Percentiles rank a stretch among this genome's conserved stretches.
phyloP scores from a whole-genome alignment of 2,113 vertebrate genomes.

The Lepus americanus region DNA sequence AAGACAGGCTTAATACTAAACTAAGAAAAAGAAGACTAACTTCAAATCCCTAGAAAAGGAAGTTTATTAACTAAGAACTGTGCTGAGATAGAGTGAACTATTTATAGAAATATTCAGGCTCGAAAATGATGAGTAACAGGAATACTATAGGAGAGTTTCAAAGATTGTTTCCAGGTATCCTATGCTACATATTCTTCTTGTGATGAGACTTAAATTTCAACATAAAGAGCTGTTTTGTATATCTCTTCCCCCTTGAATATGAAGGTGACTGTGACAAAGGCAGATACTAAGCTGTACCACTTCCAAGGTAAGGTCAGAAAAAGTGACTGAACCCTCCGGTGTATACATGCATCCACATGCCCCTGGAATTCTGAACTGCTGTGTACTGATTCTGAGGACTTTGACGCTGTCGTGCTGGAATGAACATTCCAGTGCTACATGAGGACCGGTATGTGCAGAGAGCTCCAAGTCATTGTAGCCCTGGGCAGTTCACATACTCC shows the following conservation, averaged over 20 bases:
- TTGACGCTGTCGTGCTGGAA: background rate
- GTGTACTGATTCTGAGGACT: background rate
- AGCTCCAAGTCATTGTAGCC: background rate
- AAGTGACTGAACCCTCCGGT: background rate
- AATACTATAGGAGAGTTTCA: background rate
- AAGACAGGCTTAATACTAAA: background rate
- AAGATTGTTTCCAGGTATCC: background rate
- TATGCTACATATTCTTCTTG: background rate
- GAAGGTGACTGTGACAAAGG: background rate
- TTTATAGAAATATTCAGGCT: background rate
- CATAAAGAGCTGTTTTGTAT: background rate
- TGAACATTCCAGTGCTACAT: background rate
- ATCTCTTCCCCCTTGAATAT: background rate
- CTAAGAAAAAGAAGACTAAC: background rate
- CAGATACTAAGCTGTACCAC: background rate
- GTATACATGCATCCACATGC: background rate
- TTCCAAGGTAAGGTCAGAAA: background rate
- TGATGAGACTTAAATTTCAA: background rate
- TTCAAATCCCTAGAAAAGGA: background rate
- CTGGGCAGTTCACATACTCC: background rate
- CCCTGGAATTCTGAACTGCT: background rate
- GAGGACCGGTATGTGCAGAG: background rate
- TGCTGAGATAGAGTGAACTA: background rate
- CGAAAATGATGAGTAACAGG: background rate
- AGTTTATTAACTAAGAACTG: background rate